Evolutionary conservation across 2,113 vertebrate species (phyloP).

Genomic region (Dermatemys mawii): DNA sequence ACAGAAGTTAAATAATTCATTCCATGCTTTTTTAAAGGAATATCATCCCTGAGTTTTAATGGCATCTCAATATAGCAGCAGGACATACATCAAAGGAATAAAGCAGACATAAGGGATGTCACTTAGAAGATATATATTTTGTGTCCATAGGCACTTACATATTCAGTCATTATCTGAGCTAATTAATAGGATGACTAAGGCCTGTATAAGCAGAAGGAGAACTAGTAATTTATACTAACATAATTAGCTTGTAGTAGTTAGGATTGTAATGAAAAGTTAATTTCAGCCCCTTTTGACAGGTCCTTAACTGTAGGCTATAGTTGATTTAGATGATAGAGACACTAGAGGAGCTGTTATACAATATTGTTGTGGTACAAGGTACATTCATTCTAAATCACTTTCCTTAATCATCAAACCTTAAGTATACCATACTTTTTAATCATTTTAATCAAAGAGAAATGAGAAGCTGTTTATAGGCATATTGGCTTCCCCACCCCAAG

Average conservation of each 20-base stretch:
- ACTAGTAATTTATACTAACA: background rate
- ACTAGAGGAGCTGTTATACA: background rate
- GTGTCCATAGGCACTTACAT: background rate
- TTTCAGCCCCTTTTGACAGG: background rate
- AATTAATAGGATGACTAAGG: background rate
- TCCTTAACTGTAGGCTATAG: background rate
- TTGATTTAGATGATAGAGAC: constrained; percentile 20
- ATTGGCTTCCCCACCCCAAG: background rate
- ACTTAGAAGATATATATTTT: background rate
- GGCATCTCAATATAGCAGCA: background rate
- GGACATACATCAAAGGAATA: background rate
- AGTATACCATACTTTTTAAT: background rate
- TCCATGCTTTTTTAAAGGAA: background rate
- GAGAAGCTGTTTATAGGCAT: background rate
- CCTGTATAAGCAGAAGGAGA: background rate
- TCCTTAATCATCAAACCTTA: background rate
- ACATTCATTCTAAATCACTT: constrained; percentile 10
- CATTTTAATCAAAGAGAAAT: background rate
- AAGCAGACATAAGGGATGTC: background rate
- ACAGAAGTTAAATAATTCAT: background rate
- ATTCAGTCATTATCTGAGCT: background rate
- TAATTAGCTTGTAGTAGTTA: constrained; percentile 1
- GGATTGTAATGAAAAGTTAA: constrained; percentile 6
- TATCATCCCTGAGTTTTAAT: background rate
- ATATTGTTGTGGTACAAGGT: background rate